Evolutionary conservation across 2,797 vertebrate genomes (phyloP), one percentile per base, ranked within the genome.

Genomic region (Nothura maculosa): DNA sequence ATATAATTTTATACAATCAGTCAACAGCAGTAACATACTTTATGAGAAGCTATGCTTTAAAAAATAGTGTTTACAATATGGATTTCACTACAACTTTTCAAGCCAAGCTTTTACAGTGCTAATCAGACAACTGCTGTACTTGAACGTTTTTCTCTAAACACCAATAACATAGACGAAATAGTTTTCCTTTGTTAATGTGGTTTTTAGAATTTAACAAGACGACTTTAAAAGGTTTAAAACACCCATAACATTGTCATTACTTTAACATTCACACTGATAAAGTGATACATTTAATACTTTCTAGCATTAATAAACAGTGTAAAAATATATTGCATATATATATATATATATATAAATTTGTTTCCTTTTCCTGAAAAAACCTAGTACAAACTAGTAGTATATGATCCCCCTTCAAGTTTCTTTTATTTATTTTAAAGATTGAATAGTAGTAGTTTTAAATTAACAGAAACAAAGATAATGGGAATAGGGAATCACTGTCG

Each of bases 281-380:
- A 96, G 96, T 95, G 95, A 96, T 87, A 94, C 62, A 86, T 95
- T 96, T 95, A 81, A 93, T 91, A 92, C 93, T 96, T 96, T 90
- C 90, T 96, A 90, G 95, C 92, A 94, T 96, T 97, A 97, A 96
- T 96, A 96, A 95, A 96, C 95, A 95, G 97, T 97, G 97, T 97
- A 98, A 97, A 98, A 98, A 97, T 97, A 98, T 95, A 97, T 95
- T 97, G 93, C 87, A 85, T 96, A 93, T 96, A 94, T 94, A 94
- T 93, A 96, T 63, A 67, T 63, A 67, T 96, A 92, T 94, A 96
- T 95, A 97, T 89, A 93, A 83, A 94, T 93, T 93, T 96, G 89
- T 96, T 97, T 97, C 95, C 96, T 94, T 97, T 97, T 97, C 97
- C 97, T 96, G 96, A 97, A 97, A 96, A 97, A 93, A 82, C 85